Evolutionary conservation across 2,113 vertebrate species (phyloP), one percentile per base, ranked within the genome.

Genomic region (Dromas ardeola): DNA sequence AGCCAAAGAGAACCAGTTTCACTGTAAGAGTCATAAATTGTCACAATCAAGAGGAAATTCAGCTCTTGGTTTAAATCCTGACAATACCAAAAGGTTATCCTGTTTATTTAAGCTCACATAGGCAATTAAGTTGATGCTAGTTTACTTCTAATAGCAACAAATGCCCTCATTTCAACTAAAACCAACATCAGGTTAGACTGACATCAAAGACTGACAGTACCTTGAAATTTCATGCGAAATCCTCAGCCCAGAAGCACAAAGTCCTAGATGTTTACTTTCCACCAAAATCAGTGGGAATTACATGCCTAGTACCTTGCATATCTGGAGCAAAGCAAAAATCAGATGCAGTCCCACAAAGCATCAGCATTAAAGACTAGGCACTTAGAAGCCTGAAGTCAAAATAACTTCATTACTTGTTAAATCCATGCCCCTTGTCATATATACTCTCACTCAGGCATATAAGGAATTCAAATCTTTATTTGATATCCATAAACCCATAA

Each of bases 381-480:
- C 78, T 95, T 52, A 65, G 36, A 95, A 95, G 90, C 43, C 73
- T 93, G 29, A 84, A 85, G 52, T 65, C 70, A 72, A 69, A 89
- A 12, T 43, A 78, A 69, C 43, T 71, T 86, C 1, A 49, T n/a
- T n/a, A 45, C 52, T 72, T 90, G 73, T 93, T 6, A 77, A 95
- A 74, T 76, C 94, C 97, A 85, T 94, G 96, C 82, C 96, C 97
- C 96, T 5, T 90, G 63, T 56, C 97, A 98, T 95, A 98, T 88
- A 98, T 98, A 98, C 97, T 98, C 98, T 98, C 98, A 98, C 98
- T 98, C 98, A 97, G 98, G 96, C 89, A 98, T 91, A 95, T 98
- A 98, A 98, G 98, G 97, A 98, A 98, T 98, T 98, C 97, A 98
- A 98, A 98, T 98, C 86, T 98, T 98, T 98, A 98, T 98, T 98